A percentile compares a stretch with the other conserved stretches of the same genome.
Conservation (phyloP, 2,113 vertebrate genomes). For the Scophthalmus maximus region DNA sequence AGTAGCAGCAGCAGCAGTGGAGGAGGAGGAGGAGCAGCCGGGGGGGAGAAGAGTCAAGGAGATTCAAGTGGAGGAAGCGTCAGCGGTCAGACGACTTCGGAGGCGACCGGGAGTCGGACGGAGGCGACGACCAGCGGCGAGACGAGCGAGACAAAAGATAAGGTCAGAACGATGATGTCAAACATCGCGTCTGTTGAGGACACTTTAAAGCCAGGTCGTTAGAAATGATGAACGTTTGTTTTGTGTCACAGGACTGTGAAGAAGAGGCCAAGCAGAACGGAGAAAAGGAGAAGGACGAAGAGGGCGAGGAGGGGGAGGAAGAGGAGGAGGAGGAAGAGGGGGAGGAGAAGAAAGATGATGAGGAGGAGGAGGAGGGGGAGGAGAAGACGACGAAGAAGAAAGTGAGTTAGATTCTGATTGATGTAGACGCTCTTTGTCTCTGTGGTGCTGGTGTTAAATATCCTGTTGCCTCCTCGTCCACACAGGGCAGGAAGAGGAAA, state of each 20-base stretch:
- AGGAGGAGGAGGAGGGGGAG: conserved; percentile 53
- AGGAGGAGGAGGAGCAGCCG: not conserved
- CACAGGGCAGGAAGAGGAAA: conserved; percentile 86
- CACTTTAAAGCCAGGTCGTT: not conserved
- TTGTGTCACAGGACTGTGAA: conserved; percentile 2
- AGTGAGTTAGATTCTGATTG: conserved; percentile 26
- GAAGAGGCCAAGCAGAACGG: conserved; percentile 46
- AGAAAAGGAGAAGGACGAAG: conserved; percentile 60
- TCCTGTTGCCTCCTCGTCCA: conserved; percentile 12
- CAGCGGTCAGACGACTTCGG: not conserved
- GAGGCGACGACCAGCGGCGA: not conserved
- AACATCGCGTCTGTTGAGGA: not conserved
- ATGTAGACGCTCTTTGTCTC: accelerated
- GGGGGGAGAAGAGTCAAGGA: conserved; percentile 14
- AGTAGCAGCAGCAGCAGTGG: too few species aligned
- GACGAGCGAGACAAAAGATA: not conserved
- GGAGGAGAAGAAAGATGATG: conserved; percentile 44
- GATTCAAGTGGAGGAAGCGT: conserved; percentile 11
- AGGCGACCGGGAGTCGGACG: accelerated
- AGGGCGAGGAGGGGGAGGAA: conserved; percentile 50
- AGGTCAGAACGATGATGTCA: conserved; percentile 32
- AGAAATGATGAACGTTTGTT: not conserved
- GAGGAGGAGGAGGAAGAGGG: conserved; percentile 40
- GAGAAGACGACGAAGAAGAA: conserved; percentile 69
- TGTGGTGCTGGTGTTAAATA: not conserved